A percentile compares a stretch with the other conserved stretches of the same genome.
Evolutionary conservation across 2,888 invertebrate genomes (phyloP).

Genomic region (Adineta ricciae): DNA sequence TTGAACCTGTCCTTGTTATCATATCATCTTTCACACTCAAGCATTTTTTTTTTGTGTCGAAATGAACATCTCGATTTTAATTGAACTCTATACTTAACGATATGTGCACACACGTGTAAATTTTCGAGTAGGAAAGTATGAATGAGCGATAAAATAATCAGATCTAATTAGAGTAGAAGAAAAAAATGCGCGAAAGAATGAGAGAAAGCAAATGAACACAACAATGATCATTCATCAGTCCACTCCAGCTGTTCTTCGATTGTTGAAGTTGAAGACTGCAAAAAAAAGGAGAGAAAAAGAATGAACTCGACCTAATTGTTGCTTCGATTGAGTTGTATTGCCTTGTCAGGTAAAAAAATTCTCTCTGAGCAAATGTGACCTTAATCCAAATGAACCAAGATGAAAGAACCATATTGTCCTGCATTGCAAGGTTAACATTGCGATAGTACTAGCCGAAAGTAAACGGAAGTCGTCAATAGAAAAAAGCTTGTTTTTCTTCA

Average conservation of each 20-base stretch:
- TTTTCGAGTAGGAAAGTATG: neutral
- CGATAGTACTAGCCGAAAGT: neutral
- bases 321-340: neutral
- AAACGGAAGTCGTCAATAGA: neutral
- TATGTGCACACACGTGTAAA: neutral
- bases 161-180: neutral
- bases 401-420: neutral
- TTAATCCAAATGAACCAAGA: neutral
- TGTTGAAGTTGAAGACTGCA: neutral
- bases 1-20: neutral
- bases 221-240: neutral
- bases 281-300: neutral
- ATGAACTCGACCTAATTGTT: neutral
- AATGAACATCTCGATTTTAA: neutral
- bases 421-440: neutral
- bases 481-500: neutral
- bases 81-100: neutral
- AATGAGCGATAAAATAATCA: neutral
- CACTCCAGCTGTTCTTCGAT: neutral
- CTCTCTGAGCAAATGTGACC: neutral
- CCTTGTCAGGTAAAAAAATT: neutral
- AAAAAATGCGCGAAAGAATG: neutral
- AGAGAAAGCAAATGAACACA: neutral
- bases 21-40: neutral
- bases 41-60: neutral